These are phyloP conservation scores for Oasisia sp. DNA, from an alignment of 2,888 invertebrate genomes.

Conservation along the genomic window DNA sequence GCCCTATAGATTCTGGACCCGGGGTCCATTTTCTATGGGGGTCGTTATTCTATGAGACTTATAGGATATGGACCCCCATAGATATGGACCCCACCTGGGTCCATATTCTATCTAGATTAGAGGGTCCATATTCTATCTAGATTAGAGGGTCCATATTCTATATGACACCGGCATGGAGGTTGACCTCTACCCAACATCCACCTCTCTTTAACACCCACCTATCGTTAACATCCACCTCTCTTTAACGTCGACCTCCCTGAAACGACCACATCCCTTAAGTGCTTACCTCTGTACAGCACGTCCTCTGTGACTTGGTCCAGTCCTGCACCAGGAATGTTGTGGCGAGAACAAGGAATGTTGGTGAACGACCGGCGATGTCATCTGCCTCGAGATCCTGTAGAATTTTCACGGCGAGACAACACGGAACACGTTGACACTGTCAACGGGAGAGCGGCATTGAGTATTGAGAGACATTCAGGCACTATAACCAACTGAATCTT, in stretches of 20 bases:
- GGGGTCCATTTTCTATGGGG: too few species aligned
- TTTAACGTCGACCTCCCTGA: not conserved
- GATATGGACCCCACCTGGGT: too few species aligned
- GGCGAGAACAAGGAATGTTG: conserved; percentile 42
- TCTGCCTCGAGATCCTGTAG: conserved; percentile 30
- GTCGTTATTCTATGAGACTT: too few species aligned
- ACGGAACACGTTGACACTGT: conserved; percentile 39
- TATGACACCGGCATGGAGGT: too few species aligned
- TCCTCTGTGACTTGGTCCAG: conserved; percentile 53
- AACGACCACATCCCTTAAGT: not conserved
- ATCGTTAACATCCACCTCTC: not conserved
- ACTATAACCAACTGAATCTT: too few species aligned
- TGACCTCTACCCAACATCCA: too few species aligned
- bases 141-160: too few species aligned
- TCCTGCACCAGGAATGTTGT: conserved; percentile 63
- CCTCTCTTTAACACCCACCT: too few species aligned
- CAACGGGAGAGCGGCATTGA: not conserved
- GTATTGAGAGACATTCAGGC: not conserved
- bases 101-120: too few species aligned
- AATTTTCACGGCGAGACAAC: conserved; percentile 38
- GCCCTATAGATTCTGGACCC: too few species aligned
- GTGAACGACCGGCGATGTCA: not conserved
- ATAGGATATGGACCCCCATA: too few species aligned
- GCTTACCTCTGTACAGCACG: conserved; percentile 58
- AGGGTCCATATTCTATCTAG: too few species aligned